Base-by-base conservation (phyloP, 2,888 invertebrate species). In the Clanis bilineata region DNA sequence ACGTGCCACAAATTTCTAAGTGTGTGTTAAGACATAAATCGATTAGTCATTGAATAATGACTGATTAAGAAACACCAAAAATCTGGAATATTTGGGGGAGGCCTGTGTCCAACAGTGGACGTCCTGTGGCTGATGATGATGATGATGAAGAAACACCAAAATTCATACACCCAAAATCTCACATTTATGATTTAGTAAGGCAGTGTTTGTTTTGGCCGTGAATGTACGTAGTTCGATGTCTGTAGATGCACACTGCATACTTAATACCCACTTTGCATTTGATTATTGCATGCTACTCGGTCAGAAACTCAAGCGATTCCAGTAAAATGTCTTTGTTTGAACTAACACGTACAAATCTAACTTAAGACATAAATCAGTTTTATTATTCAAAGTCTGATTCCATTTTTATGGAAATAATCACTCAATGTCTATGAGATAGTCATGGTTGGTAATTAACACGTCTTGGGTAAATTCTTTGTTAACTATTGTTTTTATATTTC, bases 221-320 rank as follows among this genome's bases (percentile, higher is more conserved):
- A 51, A 9, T 51, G 51, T 51, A 51, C 18, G 9, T 15, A 32
- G 32, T 10, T 45, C 45, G 51, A 51, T 47, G 28, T 65, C 66
- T 60, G 64, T 65, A 65, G 61, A 68, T 67, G 72, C 72, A 64
- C 58, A 44, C 64, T 68, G 75, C 72, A 77, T 77, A 70, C 69
- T 68, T 77, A 78, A 69, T 71, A 67, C 68, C 61, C 62, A 69
- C 73, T 79, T 78, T 76, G 76, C 79, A 79, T 79, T 73, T 68
- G 65, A 77, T 79, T 78, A 79, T 74, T 67, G 32, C 54, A 55
- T 59, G 43, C 32, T 51, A 51, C 51, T 51, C 18, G 51, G 51
- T 51, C 51, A 28, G 51, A 41, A 18, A 36, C 41, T n/a, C 41
- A 41, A 51, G 51, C 51, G 15, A 28, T 51, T 51, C 51, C 51